A percentile compares a stretch with the other conserved stretches of the same genome.
phyloP scores from a whole-genome alignment of 2,888 invertebrate genomes.

The Isoperla grammatica region DNA sequence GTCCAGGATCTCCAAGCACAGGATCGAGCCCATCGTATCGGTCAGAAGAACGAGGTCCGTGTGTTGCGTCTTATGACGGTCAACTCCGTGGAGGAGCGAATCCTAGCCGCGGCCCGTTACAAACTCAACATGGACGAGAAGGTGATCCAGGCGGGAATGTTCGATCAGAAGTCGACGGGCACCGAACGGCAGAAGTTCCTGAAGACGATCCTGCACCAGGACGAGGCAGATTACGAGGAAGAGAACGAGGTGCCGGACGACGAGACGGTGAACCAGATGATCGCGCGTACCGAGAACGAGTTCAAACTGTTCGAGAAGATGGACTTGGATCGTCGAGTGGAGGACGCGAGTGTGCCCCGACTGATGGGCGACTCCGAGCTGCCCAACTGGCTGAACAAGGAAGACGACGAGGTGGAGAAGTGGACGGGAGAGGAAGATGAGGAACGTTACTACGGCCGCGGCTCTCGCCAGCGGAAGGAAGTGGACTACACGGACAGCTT shows the following conservation, averaged over 20 bases:
- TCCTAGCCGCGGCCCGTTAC: conserved; percentile 57
- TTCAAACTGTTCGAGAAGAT: conserved; percentile 52
- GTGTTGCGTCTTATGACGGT: conserved; percentile 58
- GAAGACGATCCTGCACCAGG: conserved; percentile 50
- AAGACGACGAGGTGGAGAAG: conserved; percentile 31
- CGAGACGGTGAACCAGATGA: conserved; percentile 60
- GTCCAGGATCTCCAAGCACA: conserved; percentile 57
- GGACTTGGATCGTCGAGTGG: conserved; percentile 52
- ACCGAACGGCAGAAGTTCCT: conserved; percentile 53
- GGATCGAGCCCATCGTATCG: conserved; percentile 60
- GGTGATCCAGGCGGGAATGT: conserved; percentile 62
- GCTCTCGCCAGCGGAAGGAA: conserved; percentile 50
- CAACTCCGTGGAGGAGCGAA: conserved; percentile 58
- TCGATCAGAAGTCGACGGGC: conserved; percentile 59
- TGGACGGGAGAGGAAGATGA: conserved; percentile 44
- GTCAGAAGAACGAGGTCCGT: conserved; percentile 58
- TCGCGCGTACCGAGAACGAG: conserved; percentile 55
- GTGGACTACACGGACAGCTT: conserved; percentile 56
- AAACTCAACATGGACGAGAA: conserved; percentile 62
- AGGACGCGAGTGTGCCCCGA: conserved; percentile 48
- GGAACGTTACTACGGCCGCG: conserved; percentile 44
- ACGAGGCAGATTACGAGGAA: conserved; percentile 49
- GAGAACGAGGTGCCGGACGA: conserved; percentile 62
- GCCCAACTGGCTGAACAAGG: conserved; percentile 49
- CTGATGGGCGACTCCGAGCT: conserved; percentile 55